phyloP scores from a whole-genome alignment of 2,113 vertebrate species.

The Psittacus erithacus region DNA sequence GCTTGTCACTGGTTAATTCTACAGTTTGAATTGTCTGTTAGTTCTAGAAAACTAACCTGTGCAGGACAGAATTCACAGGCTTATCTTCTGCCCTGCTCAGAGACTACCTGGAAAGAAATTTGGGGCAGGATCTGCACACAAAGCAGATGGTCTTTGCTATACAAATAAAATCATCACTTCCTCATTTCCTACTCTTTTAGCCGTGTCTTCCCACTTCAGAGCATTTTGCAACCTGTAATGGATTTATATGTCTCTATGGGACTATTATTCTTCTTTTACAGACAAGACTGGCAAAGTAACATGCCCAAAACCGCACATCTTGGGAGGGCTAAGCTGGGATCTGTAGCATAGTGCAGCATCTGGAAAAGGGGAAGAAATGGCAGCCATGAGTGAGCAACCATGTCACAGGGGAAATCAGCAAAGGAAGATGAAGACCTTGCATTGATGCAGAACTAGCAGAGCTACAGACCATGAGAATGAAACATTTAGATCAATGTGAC shows the following conservation, averaged over 20 bases:
- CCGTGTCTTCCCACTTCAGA: fast-evolving
- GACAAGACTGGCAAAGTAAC: neutral
- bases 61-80: neutral
- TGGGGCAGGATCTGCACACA: neutral
- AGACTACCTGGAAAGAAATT: fast-evolving
- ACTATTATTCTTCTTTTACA: fast-evolving
- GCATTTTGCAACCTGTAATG: fast-evolving
- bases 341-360: fast-evolving
- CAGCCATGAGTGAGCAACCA: fast-evolving
- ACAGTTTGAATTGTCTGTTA: neutral
- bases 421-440: neutral
- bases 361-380: neutral
- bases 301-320: neutral
- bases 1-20: neutral
- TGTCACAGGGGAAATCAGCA: fast-evolving
- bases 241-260: neutral
- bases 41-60: neutral
- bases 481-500: neutral
- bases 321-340: neutral
- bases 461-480: neutral
- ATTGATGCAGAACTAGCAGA: neutral
- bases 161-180: neutral
- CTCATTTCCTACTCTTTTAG: fast-evolving
- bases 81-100: neutral
- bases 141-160: neutral